These are phyloP conservation scores for Ostrea denselamellosa DNA, from an alignment of 1,140 invertebrate genomes.

Conservation along the genomic window DNA sequence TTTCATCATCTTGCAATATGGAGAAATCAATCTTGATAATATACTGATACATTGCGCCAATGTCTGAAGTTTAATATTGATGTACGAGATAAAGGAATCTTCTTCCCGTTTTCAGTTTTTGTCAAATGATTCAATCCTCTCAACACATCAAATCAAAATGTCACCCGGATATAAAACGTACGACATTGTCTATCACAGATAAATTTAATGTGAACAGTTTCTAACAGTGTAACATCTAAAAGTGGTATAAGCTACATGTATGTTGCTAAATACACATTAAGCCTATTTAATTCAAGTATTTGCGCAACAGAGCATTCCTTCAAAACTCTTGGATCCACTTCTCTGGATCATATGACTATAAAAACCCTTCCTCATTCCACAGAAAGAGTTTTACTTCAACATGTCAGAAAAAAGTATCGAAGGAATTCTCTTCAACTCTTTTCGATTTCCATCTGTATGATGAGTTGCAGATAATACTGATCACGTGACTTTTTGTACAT, in stretches of 20 bases:
- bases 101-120: too few species aligned
- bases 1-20: too few species aligned
- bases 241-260: background rate
- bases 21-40: too few species aligned
- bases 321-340: background rate
- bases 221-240: slow-evolving; percentile 32
- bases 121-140: too few species aligned
- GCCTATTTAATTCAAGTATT: background rate
- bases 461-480: slow-evolving; percentile 8
- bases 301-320: background rate
- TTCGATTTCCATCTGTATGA: background rate
- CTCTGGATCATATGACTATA: background rate
- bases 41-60: too few species aligned
- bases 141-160: too few species aligned
- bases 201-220: slow-evolving; percentile 29
- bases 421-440: background rate
- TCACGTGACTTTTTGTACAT: background rate
- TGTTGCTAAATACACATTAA: slow-evolving; percentile 27
- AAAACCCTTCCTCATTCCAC: background rate
- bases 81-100: too few species aligned
- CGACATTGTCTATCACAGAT: background rate
- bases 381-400: background rate
- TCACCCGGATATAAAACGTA: too few species aligned
- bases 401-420: background rate
- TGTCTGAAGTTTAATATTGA: too few species aligned